Conservation (phyloP, 2,888 invertebrate species). For the Rhamnusium bicolor region DNA sequence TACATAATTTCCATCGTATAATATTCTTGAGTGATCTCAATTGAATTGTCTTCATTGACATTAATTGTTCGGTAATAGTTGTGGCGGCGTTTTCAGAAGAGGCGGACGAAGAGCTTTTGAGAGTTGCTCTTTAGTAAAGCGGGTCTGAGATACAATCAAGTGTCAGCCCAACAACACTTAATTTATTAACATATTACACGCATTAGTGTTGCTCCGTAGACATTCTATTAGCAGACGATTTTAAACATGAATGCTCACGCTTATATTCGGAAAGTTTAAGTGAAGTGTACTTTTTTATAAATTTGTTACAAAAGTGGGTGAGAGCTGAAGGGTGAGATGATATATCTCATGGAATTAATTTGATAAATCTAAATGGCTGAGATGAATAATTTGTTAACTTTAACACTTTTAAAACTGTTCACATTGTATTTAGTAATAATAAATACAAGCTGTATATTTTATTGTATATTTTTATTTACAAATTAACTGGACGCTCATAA, state of each 20-base stretch:
- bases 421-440: background rate
- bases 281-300: slow-evolving; percentile 13
- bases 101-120: slow-evolving; percentile 3
- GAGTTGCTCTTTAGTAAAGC: slow-evolving; percentile 12
- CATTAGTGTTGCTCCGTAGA: slow-evolving; percentile 36
- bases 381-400: slow-evolving; percentile 13
- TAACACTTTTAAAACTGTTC: background rate
- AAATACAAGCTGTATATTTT: background rate
- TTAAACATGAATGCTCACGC: background rate
- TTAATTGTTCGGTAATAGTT: slow-evolving; percentile 31
- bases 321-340: slow-evolving; percentile 6
- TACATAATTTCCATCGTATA: background rate
- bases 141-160: slow-evolving; percentile 23
- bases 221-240: slow-evolving; percentile 31
- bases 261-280: slow-evolving; percentile 8
- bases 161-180: slow-evolving; percentile 44
- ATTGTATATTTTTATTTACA: too few species aligned
- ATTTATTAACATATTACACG: slow-evolving; percentile 49
- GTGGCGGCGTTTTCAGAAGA: slow-evolving; percentile 10
- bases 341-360: slow-evolving; percentile 16
- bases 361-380: background rate
- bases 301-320: slow-evolving; percentile 13
- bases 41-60: slow-evolving; percentile 21
- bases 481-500: too few species aligned
- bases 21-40: slow-evolving; percentile 1